These are phyloP conservation scores for Zaprionus davidi DNA, from an alignment of 1,140 invertebrate species.

Conservation along the genomic window DNA sequence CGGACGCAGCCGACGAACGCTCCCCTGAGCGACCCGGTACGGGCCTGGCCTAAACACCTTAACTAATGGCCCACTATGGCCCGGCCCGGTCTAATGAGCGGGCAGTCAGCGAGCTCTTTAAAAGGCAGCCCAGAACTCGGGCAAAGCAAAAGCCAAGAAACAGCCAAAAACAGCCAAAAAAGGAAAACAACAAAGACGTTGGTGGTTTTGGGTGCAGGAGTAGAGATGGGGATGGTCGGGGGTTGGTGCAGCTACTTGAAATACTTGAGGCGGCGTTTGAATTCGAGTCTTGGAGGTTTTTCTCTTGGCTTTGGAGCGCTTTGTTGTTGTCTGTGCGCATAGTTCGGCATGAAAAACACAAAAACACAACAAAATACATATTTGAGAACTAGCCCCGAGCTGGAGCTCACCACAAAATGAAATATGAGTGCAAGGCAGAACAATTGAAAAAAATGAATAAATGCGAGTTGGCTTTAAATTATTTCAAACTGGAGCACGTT, in stretches of 20 bases:
- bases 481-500: conserved; percentile 61
- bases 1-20: conserved; percentile 60
- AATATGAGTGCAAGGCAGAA: conserved; percentile 61
- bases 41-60: conserved; percentile 70
- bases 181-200: conserved; percentile 49
- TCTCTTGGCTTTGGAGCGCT: conserved; percentile 52
- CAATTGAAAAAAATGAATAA: conserved; percentile 53
- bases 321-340: conserved; percentile 29
- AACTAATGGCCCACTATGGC: conserved; percentile 60
- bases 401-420: conserved; percentile 52
- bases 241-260: conserved; percentile 58
- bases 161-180: conserved; percentile 43
- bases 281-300: conserved; percentile 60
- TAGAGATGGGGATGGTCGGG: conserved; percentile 13
- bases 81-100: conserved; percentile 65
- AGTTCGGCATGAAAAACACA: not conserved
- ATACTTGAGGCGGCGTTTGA: conserved; percentile 61
- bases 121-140: conserved; percentile 65
- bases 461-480: conserved; percentile 37
- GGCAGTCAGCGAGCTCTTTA: conserved; percentile 62
- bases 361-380: conserved; percentile 13
- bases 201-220: not conserved
- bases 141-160: conserved; percentile 26
- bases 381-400: conserved; percentile 53
- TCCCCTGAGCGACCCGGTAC: conserved; percentile 13